Percentiles rank a stretch among this genome's conserved stretches.
Conservation (phyloP, 2,113 vertebrate species). For the Takifugu flavidus region DNA sequence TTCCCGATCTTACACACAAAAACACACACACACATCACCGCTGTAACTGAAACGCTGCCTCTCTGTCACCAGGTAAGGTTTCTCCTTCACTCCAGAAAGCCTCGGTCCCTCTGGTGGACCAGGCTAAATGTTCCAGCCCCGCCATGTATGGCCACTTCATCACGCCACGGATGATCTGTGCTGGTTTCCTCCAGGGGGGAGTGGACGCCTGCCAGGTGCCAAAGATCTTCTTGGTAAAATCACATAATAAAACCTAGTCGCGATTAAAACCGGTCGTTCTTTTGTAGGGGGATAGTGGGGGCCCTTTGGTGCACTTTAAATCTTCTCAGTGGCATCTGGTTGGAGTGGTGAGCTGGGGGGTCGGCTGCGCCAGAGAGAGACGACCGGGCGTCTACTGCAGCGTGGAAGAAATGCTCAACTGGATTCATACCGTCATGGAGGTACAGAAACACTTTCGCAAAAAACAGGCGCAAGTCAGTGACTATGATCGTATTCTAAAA, state of each 20-base stretch:
- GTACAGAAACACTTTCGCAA: constrained; percentile 49
- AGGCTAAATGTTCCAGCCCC: constrained; percentile 68
- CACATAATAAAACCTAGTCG: background rate
- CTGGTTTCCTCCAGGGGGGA: constrained; percentile 74
- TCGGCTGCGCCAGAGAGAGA: constrained; percentile 78
- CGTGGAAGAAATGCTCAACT: constrained; percentile 78
- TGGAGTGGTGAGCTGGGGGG: constrained; percentile 91
- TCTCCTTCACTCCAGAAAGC: constrained; percentile 82
- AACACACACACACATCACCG: background rate
- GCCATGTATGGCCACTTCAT: constrained; percentile 72
- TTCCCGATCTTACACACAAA: background rate
- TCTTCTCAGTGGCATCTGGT: constrained; percentile 74
- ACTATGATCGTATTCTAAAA: background rate
- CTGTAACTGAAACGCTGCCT: background rate
- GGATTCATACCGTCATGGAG: constrained; percentile 79
- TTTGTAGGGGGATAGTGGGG: constrained; percentile 89
- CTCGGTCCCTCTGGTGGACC: constrained; percentile 68
- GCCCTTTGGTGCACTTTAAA: constrained; percentile 77
- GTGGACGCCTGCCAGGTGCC: constrained; percentile 91
- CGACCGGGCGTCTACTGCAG: constrained; percentile 84
- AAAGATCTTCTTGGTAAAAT: background rate
- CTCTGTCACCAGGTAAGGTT: constrained; percentile 69
- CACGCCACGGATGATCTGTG: constrained; percentile 85
- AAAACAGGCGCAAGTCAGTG: background rate
- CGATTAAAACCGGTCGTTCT: background rate